Percentiles rank a stretch among this genome's conserved stretches.
phyloP scores from a whole-genome alignment of 2,888 invertebrate species.

The Reticulitermes lucifugus region DNA sequence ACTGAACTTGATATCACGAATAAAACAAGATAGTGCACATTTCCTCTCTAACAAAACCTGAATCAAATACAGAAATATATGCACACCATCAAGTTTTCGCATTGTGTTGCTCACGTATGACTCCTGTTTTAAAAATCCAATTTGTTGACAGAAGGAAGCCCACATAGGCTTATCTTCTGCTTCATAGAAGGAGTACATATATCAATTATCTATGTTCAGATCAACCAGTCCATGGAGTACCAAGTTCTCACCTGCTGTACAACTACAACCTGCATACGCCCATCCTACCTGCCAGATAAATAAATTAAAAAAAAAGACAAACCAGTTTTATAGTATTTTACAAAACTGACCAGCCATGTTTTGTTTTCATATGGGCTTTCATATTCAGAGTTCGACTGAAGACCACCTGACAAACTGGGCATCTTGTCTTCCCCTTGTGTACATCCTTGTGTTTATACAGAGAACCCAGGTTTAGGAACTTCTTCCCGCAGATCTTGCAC shows the following conservation, averaged over 20 bases:
- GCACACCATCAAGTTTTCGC: background rate
- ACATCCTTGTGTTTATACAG: conserved; percentile 50
- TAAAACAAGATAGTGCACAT: conserved; percentile 14
- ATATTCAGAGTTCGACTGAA: conserved; percentile 49
- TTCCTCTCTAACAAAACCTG: background rate
- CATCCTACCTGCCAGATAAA: too few species aligned
- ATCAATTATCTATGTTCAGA: background rate
- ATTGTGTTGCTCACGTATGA: conserved; percentile 25
- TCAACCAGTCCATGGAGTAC: background rate
- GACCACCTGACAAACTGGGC: conserved; percentile 49
- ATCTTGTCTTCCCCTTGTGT: conserved; percentile 51
- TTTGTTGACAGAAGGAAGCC: background rate
- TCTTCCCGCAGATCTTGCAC: conserved; percentile 52
- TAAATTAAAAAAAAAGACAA: too few species aligned
- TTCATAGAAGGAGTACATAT: background rate
- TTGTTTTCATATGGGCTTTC: conserved; percentile 55
- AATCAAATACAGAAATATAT: background rate
- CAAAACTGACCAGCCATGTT: conserved; percentile 26
- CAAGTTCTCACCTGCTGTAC: background rate
- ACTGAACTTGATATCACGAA: background rate
- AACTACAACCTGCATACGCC: too few species aligned
- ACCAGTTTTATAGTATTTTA: background rate
- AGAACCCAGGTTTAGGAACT: conserved; percentile 49
- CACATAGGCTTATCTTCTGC: background rate
- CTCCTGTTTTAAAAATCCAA: background rate